A percentile compares a stretch with the other conserved stretches of the same genome.
Conservation (phyloP, 2,797 vertebrate genomes). For the Urocyon cinereoargenteus region DNA sequence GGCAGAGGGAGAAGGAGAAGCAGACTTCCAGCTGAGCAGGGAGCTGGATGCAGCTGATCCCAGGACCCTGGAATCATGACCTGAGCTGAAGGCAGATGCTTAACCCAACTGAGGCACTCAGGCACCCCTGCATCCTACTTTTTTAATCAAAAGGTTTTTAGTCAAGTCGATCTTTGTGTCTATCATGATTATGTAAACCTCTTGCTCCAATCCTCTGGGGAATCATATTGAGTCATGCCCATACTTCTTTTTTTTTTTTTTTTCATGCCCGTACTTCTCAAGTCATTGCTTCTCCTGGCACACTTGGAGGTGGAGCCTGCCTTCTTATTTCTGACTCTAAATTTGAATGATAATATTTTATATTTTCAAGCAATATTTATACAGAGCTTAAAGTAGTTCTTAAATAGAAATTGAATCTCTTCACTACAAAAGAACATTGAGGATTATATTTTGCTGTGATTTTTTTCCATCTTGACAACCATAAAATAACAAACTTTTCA, state of each 20-base stretch:
- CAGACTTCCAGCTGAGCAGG: background rate
- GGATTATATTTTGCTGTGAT: background rate
- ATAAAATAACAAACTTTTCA: slow-evolving; percentile 11
- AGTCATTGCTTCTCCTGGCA: background rate
- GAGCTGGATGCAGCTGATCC: background rate
- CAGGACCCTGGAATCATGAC: background rate
- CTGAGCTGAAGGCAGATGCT: background rate
- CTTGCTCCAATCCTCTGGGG: background rate
- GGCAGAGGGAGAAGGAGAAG: background rate
- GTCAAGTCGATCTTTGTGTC: background rate
- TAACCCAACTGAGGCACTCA: background rate
- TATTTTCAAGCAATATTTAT: background rate
- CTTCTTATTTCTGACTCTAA: background rate
- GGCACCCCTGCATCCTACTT: background rate
- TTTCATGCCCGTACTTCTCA: background rate
- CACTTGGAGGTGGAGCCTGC: background rate
- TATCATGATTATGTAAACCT: background rate
- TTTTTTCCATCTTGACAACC: background rate
- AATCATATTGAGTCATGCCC: too few species aligned
- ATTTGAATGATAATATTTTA: background rate
- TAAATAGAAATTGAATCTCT: background rate
- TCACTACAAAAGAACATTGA: background rate
- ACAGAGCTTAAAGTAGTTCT: background rate
- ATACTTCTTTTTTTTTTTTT: too few species aligned
- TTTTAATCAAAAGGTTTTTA: background rate